Evolutionary conservation across 2,888 invertebrate genomes (phyloP), one percentile per base, ranked within the genome.

Genomic region (Heliconius aoede): DNA sequence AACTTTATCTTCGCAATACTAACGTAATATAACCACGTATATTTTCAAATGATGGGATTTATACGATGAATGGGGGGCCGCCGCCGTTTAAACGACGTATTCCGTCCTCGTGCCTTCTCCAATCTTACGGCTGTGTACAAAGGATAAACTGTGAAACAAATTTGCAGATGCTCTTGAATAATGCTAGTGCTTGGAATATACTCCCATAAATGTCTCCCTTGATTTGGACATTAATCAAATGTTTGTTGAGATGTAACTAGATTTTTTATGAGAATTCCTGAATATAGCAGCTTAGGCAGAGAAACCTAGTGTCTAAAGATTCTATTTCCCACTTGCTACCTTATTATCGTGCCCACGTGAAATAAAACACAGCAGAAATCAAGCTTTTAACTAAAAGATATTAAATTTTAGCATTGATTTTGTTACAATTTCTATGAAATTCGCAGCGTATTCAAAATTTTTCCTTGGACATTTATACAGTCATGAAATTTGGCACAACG

Each of bases 11-110:
- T 24, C 24, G 65, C 65, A 40, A 36, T 36, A 36, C 72, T 72
- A 28, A 60, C 40, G 58, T 81, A 73, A 73, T 73, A 72, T 73
- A 76, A 75, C 76, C 80, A 73, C 74, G 78, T 78, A 78, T 76
- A 81, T 77, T 80, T 79, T 78, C 79, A 81, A 80, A 81, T 81
- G 78, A 77, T 77, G 60, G 81, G 81, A 81, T 80, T 81, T 81
- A 68, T 77, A 72, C 73, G 80, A 80, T 80, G 72, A 72, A 80
- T 80, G 76, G 51, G 68, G 32, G 80, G 68, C 73, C 76, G 74
- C 78, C 74, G 80, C 77, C 73, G 76, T 65, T 77, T 76, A 64
- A 78, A 62, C 74, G 76, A 72, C 28, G 64, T 65, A 69, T 75
- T 71, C 64, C 64, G 65, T 71, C 72, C 71, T 62, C 73, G 65